phyloP scores from a whole-genome alignment of 1,140 invertebrate genomes.

The Cherax destructor region DNA sequence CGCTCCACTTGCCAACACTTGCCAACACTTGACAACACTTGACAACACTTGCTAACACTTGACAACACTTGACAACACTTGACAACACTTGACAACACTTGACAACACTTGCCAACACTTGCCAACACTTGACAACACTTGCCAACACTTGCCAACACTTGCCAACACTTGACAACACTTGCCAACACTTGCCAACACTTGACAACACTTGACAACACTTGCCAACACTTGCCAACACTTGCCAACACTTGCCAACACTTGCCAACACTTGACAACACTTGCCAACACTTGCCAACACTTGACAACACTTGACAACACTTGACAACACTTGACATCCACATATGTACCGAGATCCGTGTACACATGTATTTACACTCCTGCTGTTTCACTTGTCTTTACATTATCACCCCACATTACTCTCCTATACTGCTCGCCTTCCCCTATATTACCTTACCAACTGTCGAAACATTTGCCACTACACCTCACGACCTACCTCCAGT shows the following conservation, averaged over 20 bases:
- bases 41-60: too few relatives aligned
- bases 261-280: not conserved
- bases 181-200: not conserved
- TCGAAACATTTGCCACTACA: too few relatives aligned
- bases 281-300: not conserved
- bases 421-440: too few relatives aligned
- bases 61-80: too few relatives aligned
- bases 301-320: not conserved
- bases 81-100: too few relatives aligned
- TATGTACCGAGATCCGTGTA: not conserved
- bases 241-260: not conserved
- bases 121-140: not conserved
- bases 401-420: too few relatives aligned
- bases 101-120: too few relatives aligned
- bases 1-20: not conserved
- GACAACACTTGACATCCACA: not conserved
- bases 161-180: not conserved
- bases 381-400: too few relatives aligned
- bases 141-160: not conserved
- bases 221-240: not conserved
- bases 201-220: not conserved
- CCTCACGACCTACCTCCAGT: too few relatives aligned
- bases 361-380: not conserved
- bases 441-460: too few relatives aligned
- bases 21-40: too few relatives aligned